Conservation (phyloP, 30 jellyfish, hydroid and myxozoan species). For the Aurelia aurita complex sp. Pacific region DNA sequence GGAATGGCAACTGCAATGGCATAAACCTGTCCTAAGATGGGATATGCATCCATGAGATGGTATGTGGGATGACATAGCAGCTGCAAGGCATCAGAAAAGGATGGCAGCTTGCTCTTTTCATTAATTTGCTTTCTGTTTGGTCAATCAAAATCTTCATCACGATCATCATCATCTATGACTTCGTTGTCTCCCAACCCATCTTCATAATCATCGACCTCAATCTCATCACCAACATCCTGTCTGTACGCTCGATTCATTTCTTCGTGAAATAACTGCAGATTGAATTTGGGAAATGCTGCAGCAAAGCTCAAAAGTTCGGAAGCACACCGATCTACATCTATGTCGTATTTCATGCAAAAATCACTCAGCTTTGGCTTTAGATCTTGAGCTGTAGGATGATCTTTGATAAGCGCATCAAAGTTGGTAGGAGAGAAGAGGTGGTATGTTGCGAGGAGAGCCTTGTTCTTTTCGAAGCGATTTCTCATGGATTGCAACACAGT, state of each 20-base stretch:
- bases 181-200: slow-evolving; percentile 15
- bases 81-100: slow-evolving; percentile 13
- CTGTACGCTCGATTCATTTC: neutral
- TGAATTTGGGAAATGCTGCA: slow-evolving; percentile 6
- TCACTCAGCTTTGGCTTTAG: slow-evolving; percentile 5
- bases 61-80: slow-evolving; percentile 20
- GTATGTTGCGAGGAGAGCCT: neutral
- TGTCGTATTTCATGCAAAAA: slow-evolving; percentile 14
- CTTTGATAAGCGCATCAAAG: neutral
- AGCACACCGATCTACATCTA: slow-evolving; percentile 28
- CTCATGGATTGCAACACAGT: slow-evolving; percentile 20
- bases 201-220: slow-evolving; percentile 3
- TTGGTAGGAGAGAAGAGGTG: slow-evolving; percentile 25
- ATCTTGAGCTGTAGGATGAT: neutral
- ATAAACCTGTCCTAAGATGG: slow-evolving; percentile 5
- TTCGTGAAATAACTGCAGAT: neutral
- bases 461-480: slow-evolving; percentile 36
- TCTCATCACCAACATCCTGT: neutral
- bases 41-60: slow-evolving; percentile 43
- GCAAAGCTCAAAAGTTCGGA: slow-evolving; percentile 55
- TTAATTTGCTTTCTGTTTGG: neutral
- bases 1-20: slow-evolving; percentile 53
- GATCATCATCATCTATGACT: neutral
- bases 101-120: slow-evolving; percentile 15
- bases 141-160: slow-evolving; percentile 2